Evolutionary conservation across 2,797 vertebrate species (phyloP), one percentile per base, ranked within the genome.

Genomic region (Thalassophryne amazonica): DNA sequence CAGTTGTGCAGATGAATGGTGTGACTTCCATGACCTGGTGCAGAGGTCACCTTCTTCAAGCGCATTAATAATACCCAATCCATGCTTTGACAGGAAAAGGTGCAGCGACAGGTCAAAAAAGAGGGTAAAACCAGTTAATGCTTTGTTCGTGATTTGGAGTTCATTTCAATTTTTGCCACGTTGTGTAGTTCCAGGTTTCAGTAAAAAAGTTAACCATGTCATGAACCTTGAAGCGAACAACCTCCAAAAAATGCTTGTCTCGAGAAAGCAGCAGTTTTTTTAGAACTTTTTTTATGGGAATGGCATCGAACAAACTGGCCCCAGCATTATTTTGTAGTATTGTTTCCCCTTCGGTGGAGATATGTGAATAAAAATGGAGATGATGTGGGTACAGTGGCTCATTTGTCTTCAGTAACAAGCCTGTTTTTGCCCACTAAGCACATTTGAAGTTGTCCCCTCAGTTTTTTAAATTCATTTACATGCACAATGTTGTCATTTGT

Each of bases 11-110:
- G 28, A 20, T 52, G 30, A 25, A 36, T 32, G 33, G 65, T 23
- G 32, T 33, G 23, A 59, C 73, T 73, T 65, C 28, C 29, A 52
- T 23, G 32, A 36, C 16, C 10, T 1, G 11, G 10, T 6, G 28
- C 30, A 53, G 16, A 35, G 56, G 31, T 71, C 43, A 38, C 27
- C 17, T 4, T n/a, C 10, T 37, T 46, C 15, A 45, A 9, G 34
- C n/a, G 15, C 5, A 42, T 15, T 4, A 6, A 13, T 54, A 54
- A 60, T 62, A 22, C 10, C 25, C 41, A 37, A 51, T 13, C 62
- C 42, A 52, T 50, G 30, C 23, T 4, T 8, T 46, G 17, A 27
- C 25, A 22, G 7, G 17, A 18, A 11, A 1, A 6, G 7, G 27
- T 31, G 8, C 3, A 30, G 18, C 20, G 30, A 3, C 2, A 30